These are phyloP conservation scores for Ahaetulla prasina DNA, from an alignment of 2,113 vertebrate genomes.

Conservation along the genomic window DNA sequence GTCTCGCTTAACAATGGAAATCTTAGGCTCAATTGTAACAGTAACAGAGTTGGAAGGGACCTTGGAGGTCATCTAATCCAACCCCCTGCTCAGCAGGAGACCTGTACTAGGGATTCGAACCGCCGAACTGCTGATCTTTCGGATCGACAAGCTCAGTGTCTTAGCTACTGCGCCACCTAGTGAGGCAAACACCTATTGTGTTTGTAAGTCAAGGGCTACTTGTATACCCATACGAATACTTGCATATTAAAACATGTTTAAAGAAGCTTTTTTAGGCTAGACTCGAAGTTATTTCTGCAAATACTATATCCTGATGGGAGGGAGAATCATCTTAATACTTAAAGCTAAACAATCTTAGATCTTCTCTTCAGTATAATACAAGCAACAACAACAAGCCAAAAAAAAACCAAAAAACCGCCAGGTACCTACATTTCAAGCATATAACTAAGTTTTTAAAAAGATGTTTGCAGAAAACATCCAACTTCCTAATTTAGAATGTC, in stretches of 20 bases:
- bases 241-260: background rate
- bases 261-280: background rate
- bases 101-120: no score
- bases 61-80: no score
- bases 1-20: background rate
- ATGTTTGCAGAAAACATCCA: background rate
- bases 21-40: background rate
- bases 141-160: no score
- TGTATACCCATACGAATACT: rapidly evolving
- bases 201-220: background rate
- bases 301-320: background rate
- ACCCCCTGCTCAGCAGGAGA: no score
- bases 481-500: no score
- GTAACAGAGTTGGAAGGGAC: no score
- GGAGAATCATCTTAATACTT: background rate
- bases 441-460: background rate
- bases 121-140: no score
- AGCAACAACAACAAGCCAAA: no score
- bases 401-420: background rate
- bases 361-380: background rate
- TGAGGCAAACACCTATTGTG: background rate
- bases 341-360: background rate
- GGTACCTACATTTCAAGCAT: background rate
- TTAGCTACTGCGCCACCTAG: no score
- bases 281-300: background rate